Conservation (phyloP, 2,888 invertebrate genomes). For the Dendrolimus pini region DNA sequence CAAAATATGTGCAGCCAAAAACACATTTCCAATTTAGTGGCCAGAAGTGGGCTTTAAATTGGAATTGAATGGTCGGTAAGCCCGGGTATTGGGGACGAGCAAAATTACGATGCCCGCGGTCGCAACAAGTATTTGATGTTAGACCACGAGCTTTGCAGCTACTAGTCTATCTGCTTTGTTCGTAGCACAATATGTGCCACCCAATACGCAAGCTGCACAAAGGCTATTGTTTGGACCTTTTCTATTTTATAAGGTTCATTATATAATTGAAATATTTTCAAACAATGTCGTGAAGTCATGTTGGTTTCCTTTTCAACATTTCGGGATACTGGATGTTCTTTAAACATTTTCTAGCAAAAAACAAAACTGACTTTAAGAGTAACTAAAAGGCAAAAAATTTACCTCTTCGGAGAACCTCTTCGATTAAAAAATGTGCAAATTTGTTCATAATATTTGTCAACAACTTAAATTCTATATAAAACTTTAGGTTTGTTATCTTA, state of each 20-base stretch:
- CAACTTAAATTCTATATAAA: too few relatives aligned
- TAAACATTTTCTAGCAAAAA: too few relatives aligned
- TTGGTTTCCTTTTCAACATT: too few relatives aligned
- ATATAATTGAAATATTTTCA: neutral
- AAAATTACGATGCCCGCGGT: conserved; percentile 16
- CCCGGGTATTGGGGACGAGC: conserved; percentile 10
- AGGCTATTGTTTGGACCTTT: neutral
- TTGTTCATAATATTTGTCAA: too few relatives aligned
- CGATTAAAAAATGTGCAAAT: too few relatives aligned
- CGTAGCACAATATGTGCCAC: neutral
- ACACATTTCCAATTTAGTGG: neutral
- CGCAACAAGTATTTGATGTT: conserved; percentile 6
- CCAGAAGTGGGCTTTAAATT: conserved; percentile 16
- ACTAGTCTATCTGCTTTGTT: neutral
- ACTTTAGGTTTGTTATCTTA: too few relatives aligned
- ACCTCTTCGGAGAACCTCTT: too few relatives aligned
- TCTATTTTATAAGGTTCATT: neutral
- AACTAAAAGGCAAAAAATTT: too few relatives aligned
- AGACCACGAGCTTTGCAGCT: conserved; percentile 2
- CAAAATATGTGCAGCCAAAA: too few relatives aligned
- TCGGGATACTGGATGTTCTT: too few relatives aligned
- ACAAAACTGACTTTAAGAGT: too few relatives aligned
- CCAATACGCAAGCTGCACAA: neutral
- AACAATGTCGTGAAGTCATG: neutral
- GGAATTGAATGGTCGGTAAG: conserved; percentile 18